A percentile compares a stretch with the other conserved stretches of the same genome.
These are phyloP conservation scores for Colostygia pectinataria DNA, from an alignment of 2,888 invertebrate genomes.

Conservation along the genomic window DNA sequence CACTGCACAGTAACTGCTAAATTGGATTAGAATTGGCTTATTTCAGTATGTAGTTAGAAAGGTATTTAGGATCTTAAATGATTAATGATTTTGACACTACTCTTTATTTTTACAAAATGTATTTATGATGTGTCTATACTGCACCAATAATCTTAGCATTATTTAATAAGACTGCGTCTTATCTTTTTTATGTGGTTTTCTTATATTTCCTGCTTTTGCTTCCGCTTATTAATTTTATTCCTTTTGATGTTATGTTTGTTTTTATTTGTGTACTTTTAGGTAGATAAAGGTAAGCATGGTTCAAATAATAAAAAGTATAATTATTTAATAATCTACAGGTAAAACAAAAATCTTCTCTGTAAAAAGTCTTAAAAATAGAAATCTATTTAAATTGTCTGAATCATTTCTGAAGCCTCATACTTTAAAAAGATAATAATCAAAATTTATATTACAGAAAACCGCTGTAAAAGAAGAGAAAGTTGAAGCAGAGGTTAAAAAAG, in stretches of 20 bases:
- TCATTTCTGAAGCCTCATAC: too few species aligned
- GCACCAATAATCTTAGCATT: constrained; percentile 40
- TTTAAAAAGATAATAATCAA: not conserved
- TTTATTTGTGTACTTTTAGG: constrained; percentile 26
- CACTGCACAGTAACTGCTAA: constrained; percentile 21
- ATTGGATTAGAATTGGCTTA: constrained; percentile 14
- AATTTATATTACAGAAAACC: constrained; percentile 68
- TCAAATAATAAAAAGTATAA: too few species aligned
- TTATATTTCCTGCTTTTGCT: constrained; percentile 65
- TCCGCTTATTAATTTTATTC: constrained; percentile 48
- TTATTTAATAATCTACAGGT: too few species aligned
- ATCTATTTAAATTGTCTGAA: too few species aligned
- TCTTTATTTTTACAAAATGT: constrained; percentile 27
- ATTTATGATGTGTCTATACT: constrained; percentile 21
- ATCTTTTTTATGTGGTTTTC: constrained; percentile 43
- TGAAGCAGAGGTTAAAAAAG: constrained; percentile 75
- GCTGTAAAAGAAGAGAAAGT: constrained; percentile 73
- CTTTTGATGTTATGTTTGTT: constrained; percentile 15
- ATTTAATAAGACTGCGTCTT: constrained; percentile 38
- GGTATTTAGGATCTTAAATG: constrained; percentile 14
- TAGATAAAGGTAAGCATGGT: constrained; percentile 36
- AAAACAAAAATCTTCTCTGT: too few species aligned
- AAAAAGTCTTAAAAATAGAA: too few species aligned
- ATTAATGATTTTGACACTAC: constrained; percentile 19
- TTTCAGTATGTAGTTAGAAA: constrained; percentile 23